Percentiles rank a stretch among this genome's conserved stretches.
Evolutionary conservation across 2,888 invertebrate genomes (phyloP).

Genomic region (Spodoptera littoralis): DNA sequence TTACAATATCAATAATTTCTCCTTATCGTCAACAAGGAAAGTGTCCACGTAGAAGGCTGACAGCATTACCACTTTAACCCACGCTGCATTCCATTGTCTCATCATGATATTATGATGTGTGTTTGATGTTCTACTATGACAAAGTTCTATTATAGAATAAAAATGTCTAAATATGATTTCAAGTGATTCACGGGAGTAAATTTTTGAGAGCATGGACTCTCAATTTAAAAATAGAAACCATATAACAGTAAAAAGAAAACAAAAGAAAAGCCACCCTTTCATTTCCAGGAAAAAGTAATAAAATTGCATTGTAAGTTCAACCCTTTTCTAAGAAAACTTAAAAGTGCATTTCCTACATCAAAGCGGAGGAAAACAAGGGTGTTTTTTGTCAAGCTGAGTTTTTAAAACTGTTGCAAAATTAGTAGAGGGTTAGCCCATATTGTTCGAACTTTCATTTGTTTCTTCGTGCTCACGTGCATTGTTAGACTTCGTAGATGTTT

Average conservation of each 20-base stretch:
- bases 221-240: not conserved
- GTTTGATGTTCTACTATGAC: too few relatives aligned
- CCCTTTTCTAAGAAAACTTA: constrained; percentile 20
- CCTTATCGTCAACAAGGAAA: too few relatives aligned
- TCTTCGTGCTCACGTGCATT: constrained; percentile 10
- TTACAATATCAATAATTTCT: too few relatives aligned
- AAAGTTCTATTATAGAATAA: too few relatives aligned
- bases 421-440: not conserved
- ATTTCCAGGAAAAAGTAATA: constrained; percentile 1
- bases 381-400: too few relatives aligned
- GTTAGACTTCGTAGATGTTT: not conserved
- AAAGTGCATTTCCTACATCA: constrained; percentile 21
- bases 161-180: too few relatives aligned
- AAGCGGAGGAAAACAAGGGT: constrained; percentile 2
- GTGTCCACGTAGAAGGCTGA: too few relatives aligned
- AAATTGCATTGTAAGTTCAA: constrained; percentile 7
- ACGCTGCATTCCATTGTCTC: too few relatives aligned
- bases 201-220: too few relatives aligned
- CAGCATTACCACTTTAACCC: too few relatives aligned
- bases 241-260: constrained; percentile 4
- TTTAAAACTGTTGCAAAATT: constrained; percentile 7
- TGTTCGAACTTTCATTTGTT: not conserved
- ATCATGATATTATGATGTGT: too few relatives aligned
- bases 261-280: not conserved
- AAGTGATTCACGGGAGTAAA: too few relatives aligned